Evolutionary conservation across 2,888 invertebrate species (phyloP).

Genomic region (Galeruca laticollis): DNA sequence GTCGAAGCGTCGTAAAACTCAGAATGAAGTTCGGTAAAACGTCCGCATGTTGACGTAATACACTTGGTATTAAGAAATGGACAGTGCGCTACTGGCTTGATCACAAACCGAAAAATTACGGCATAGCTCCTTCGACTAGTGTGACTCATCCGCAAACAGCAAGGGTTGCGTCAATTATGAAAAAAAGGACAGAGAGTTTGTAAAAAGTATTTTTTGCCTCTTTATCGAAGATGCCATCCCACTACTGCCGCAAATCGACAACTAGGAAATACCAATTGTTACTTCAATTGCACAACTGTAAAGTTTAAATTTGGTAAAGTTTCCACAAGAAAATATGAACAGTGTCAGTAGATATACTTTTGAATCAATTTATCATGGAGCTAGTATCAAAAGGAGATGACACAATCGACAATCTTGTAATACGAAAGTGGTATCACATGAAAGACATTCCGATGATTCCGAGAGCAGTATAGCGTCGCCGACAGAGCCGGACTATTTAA

Average conservation of each 20-base stretch:
- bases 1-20: conserved; percentile 28
- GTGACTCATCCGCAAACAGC: too few relatives aligned
- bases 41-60: conserved; percentile 26
- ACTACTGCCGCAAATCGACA: conserved; percentile 39
- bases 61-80: conserved; percentile 24
- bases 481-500: too few relatives aligned
- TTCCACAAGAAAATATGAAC: conserved; percentile 14
- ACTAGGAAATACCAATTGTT: conserved; percentile 29
- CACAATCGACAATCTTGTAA: too few relatives aligned
- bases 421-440: too few relatives aligned
- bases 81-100: too few relatives aligned
- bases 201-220: conserved; percentile 18
- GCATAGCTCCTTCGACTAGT: conserved; percentile 23
- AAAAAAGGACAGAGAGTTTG: conserved; percentile 25
- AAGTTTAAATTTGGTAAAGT: conserved; percentile 4
- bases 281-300: conserved; percentile 20
- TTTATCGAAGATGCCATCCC: conserved; percentile 33
- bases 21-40: conserved; percentile 23
- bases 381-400: too few relatives aligned
- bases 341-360: conserved; percentile 16
- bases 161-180: too few relatives aligned
- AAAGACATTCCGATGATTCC: too few relatives aligned
- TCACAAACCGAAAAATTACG: conserved; percentile 31
- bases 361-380: conserved; percentile 22
- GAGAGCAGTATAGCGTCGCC: too few relatives aligned